phyloP scores from a whole-genome alignment of 2,888 invertebrate species.

The Acleris cristana region DNA sequence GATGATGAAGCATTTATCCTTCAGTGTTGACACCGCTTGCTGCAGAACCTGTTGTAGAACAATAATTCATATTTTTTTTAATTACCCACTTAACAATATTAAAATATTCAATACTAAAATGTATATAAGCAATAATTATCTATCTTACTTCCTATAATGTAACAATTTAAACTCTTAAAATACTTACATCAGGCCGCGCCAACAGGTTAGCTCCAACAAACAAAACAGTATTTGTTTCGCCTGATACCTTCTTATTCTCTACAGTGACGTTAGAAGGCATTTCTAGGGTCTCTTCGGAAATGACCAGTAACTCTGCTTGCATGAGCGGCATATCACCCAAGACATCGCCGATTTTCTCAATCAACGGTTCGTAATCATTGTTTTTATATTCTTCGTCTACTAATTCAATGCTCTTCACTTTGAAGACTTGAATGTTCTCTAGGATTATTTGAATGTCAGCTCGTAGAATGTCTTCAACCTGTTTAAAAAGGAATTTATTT shows the following conservation, averaged over 20 bases:
- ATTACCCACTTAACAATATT: too few species aligned
- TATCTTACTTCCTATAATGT: neutral
- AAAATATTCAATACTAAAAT: too few species aligned
- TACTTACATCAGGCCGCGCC: slow-evolving; percentile 72
- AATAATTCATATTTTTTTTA: slow-evolving; percentile 3
- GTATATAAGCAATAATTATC: too few species aligned
- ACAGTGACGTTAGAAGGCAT: slow-evolving; percentile 81
- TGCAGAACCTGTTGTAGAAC: slow-evolving; percentile 63
- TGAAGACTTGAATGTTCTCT: slow-evolving; percentile 87
- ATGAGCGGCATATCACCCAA: slow-evolving; percentile 88
- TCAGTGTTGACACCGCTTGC: slow-evolving; percentile 74
- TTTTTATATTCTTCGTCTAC: slow-evolving; percentile 78
- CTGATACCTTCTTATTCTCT: slow-evolving; percentile 85
- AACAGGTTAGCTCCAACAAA: slow-evolving; percentile 81
- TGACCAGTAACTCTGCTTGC: slow-evolving; percentile 86
- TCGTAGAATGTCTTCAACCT: slow-evolving; percentile 83
- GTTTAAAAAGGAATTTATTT: slow-evolving; percentile 27
- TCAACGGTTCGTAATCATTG: slow-evolving; percentile 74
- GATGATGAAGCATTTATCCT: slow-evolving; percentile 85
- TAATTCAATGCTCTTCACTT: slow-evolving; percentile 85
- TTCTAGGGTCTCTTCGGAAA: slow-evolving; percentile 77
- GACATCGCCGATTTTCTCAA: slow-evolving; percentile 82
- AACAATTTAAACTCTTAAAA: neutral
- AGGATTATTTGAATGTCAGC: slow-evolving; percentile 87
- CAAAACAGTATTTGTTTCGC: slow-evolving; percentile 78